Percentiles rank a stretch among this genome's conserved stretches.
These are phyloP conservation scores for Hybos culiciformis DNA, from an alignment of 2,888 invertebrate genomes.

Conservation along the genomic window DNA sequence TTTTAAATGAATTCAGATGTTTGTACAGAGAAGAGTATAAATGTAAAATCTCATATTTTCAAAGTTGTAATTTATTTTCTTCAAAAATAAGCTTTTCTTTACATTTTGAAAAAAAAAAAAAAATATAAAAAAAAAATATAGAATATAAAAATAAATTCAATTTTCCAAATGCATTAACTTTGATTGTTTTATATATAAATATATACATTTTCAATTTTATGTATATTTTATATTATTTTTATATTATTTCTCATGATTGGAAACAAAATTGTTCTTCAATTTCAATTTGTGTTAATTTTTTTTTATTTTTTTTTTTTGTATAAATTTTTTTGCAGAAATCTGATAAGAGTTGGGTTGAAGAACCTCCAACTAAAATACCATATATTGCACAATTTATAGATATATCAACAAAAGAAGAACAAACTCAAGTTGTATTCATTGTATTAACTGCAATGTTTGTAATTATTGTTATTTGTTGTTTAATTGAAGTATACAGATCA, in stretches of 20 bases:
- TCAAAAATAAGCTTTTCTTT: neutral
- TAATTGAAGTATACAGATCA: constrained; percentile 64
- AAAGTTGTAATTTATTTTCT: no score
- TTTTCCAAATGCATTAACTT: neutral
- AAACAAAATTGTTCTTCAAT: no score
- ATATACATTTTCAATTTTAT: neutral
- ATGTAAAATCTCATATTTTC: no score
- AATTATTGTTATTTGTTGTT: constrained; percentile 49
- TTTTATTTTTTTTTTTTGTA: neutral
- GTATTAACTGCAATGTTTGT: constrained; percentile 62
- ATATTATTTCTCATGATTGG: no score
- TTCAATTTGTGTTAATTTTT: neutral
- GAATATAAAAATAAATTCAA: no score
- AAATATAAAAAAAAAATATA: neutral
- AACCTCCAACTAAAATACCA: constrained; percentile 61
- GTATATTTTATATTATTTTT: no score
- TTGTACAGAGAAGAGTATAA: no score
- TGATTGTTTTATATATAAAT: no score
- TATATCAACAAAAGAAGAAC: constrained; percentile 63
- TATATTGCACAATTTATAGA: constrained; percentile 63
- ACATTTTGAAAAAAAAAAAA: neutral
- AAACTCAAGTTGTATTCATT: constrained; percentile 67
- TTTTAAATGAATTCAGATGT: no score
- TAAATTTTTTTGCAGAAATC: constrained; percentile 42
- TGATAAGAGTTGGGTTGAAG: constrained; percentile 72